phyloP scores from a whole-genome alignment of 2,797 vertebrate species.

The Centroberyx gerrardi region DNA sequence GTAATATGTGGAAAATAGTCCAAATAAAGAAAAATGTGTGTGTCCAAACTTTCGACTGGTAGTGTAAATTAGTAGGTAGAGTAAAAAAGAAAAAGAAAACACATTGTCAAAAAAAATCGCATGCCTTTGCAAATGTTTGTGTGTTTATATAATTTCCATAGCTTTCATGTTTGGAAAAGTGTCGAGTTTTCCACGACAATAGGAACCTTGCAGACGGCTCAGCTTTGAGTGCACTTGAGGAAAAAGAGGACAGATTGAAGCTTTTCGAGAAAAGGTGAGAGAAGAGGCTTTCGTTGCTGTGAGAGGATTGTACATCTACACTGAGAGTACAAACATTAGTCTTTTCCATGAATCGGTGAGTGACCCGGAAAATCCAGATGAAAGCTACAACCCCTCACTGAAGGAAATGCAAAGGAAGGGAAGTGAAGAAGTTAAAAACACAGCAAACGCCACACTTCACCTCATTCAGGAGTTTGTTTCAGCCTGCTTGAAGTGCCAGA shows the following conservation, averaged over 20 bases:
- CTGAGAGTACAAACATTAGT: conserved; percentile 27
- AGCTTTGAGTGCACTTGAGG: conserved; percentile 68
- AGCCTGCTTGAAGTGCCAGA: conserved; percentile 36
- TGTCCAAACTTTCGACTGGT: too few relatives aligned
- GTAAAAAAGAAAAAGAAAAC: conserved; percentile 24
- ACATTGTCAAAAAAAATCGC: background rate
- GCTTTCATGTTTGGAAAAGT: conserved; percentile 24
- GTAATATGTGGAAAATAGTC: too few relatives aligned
- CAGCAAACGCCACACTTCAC: too few relatives aligned
- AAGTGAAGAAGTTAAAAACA: too few relatives aligned
- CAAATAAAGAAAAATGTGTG: too few relatives aligned
- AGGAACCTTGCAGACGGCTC: conserved; percentile 34
- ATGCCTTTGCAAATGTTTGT: conserved; percentile 4
- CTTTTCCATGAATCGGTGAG: conserved; percentile 26
- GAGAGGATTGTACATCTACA: conserved; percentile 1
- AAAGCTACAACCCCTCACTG: conserved; percentile 20
- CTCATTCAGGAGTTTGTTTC: conserved; percentile 46
- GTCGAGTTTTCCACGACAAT: conserved; percentile 49
- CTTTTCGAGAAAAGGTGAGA: background rate
- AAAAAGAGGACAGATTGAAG: conserved; percentile 43
- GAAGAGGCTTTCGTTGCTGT: conserved; percentile 17
- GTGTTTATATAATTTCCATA: conserved; percentile 5
- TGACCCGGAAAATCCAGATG: conserved; percentile 22
- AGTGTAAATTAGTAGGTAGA: conserved; percentile 15
- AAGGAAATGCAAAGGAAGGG: background rate